Conservation (phyloP, 1,140 invertebrate genomes). For the Aethina tumida region DNA sequence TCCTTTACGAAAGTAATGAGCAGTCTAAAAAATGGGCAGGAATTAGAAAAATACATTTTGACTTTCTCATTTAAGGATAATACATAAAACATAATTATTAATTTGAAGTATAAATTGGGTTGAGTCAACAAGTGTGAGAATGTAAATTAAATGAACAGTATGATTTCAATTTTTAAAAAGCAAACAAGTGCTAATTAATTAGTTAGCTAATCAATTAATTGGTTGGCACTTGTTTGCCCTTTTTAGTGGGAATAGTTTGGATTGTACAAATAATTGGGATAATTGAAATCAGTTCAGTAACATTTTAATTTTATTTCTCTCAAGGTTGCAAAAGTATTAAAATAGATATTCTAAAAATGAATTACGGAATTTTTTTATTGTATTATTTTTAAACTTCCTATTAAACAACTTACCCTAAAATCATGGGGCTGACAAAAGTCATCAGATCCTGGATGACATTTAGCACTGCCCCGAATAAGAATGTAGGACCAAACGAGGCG, state of each 20-base stretch:
- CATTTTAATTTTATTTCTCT: background rate
- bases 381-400: background rate
- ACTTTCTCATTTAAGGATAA: no score
- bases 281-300: background rate
- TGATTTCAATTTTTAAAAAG: no score
- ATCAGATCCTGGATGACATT: constrained; percentile 77
- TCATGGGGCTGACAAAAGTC: constrained; percentile 78
- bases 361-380: background rate
- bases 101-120: no score
- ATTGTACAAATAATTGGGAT: no score
- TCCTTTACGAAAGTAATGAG: constrained; percentile 56
- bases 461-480: constrained; percentile 68
- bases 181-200: no score
- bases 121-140: no score
- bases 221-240: no score
- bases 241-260: no score
- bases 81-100: no score
- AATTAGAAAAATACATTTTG: background rate
- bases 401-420: constrained; percentile 46
- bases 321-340: background rate
- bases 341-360: constrained; percentile 33
- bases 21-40: constrained; percentile 43
- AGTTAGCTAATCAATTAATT: no score
- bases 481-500: constrained; percentile 71
- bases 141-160: no score